These are phyloP conservation scores for Lasioglossum calceatum DNA, from an alignment of 2,888 invertebrate species.

Conservation along the genomic window DNA sequence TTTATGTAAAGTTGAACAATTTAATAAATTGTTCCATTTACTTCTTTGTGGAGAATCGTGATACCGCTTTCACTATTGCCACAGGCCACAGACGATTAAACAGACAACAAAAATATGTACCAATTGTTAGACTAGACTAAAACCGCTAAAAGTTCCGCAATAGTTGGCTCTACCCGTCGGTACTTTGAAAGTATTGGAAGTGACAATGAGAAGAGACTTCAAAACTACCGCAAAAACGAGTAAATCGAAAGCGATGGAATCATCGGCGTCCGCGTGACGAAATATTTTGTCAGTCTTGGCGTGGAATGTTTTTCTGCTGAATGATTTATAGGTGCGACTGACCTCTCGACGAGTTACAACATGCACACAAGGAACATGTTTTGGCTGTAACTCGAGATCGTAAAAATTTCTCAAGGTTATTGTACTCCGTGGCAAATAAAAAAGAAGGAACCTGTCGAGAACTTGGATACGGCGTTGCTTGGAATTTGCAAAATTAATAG, in stretches of 20 bases:
- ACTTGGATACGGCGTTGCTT: neutral
- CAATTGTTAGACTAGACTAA: neutral
- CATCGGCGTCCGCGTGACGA: conserved; percentile 21
- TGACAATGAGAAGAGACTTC: neutral
- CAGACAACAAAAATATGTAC: neutral
- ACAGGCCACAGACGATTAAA: neutral
- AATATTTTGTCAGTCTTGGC: conserved; percentile 26
- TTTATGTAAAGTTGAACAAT: neutral
- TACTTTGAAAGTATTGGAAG: neutral
- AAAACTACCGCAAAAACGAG: neutral
- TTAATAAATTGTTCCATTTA: neutral
- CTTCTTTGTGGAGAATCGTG: neutral
- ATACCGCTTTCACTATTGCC: neutral
- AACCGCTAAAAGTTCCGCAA: neutral
- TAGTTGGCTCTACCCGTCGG: neutral
- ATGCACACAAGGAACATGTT: conserved; percentile 22
- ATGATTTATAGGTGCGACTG: conserved; percentile 50
- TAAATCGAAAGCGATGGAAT: conserved; percentile 28
- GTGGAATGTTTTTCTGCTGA: conserved; percentile 31
- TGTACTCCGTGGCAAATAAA: neutral
- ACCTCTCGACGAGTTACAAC: conserved; percentile 38
- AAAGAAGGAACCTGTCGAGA: neutral
- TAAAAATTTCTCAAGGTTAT: conserved; percentile 32
- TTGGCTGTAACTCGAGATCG: conserved; percentile 14
- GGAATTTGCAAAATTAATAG: neutral